Base-by-base conservation (phyloP, 2,113 vertebrate species). In the Labeo catla region DNA sequence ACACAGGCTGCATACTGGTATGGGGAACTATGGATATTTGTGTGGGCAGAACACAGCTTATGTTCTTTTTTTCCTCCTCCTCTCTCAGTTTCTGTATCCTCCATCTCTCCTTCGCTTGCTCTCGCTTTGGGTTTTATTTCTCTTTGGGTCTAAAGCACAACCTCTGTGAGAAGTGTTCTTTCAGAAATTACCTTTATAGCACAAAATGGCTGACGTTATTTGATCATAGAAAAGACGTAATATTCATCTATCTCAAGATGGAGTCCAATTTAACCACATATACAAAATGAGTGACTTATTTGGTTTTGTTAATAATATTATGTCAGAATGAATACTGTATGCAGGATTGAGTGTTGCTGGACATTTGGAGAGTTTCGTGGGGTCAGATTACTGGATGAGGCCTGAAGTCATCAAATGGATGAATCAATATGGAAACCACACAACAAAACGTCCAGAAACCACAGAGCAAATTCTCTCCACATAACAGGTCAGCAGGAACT, bases 11-110 rank as follows among this genome's bases (percentile, higher is more conserved):
- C 13, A 76, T 57, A 16, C 28, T 79, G 36, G 85, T 66, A 76
- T 76, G 72, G 63, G 79, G 68, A 74, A 81, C 13, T 88, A 45
- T 85, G 78, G 80, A 76, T 81, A 65, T 88, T 84, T 84, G 83
- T 76, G 86, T 85, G 39, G 83, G 86, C 54, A 47, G 86, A 49
- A 74, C 21, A 84, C 45, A 76, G 83, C 21, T 52, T 61, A 50
- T 81, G 82, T 43, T 76, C 8, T 68, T 52, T 63, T 36, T 59
- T 68, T 63, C 76, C 52, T 34, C 23, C 68, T 34, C 72, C 52
- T 45, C 77, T 16, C 59, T 47, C 43, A 12, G 5, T 81, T 15
- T 47, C 59, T 81, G 47, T 81, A 66, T 49, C 43, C 72, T 76
- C 21, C 1, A 4, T 76, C n/a, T 23, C 11, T 5, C 16, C 45